Evolutionary conservation across 2,797 vertebrate genomes (phyloP), one percentile per base, ranked within the genome.

Genomic region (Rhinophrynus dorsalis): DNA sequence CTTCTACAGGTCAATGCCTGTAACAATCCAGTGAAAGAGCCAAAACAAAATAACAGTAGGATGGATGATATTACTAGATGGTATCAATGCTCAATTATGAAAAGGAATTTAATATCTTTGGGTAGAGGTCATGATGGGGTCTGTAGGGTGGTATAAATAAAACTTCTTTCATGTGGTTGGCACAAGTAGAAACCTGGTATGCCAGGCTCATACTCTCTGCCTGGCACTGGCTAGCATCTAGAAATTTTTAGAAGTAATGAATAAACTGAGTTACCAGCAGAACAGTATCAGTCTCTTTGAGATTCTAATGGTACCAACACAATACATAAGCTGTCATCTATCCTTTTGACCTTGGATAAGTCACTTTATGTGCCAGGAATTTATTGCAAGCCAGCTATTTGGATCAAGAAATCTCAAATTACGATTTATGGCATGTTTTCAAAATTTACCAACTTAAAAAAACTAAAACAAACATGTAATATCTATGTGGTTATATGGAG

Each of bases 41-140:
- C 44, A 58, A 42, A 44, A 60, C 51, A 57, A 73, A 65, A 50
- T 44, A 59, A 23, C 38, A 51, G 18, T n/a, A 8, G 33, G 5
- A 12, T 1, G 13, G 44, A 55, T 65, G 26, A 55, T 50, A 42
- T 60, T 59, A 52, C 54, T 52, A 35, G 9, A 21, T 59, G 26
- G n/a, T 35, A 37, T 44, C 44, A 38, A 11, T 27, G 35, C 30
- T n/a, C 26, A 17, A 27, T 66, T 73, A 59, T 52, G 24, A 35
- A 60, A 37, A 59, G 47, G 55, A 73, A 73, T 66, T 66, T 66
- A 73, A 73, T 73, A 73, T 73, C 45, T 45, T 45, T 50, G 62
- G 35, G 55, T 51, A 35, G 20, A n/a, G 26, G 33, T 32, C 20
- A 27, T 13, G 38, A 37, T 44, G 17, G 35, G 55, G 45, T 42